Conservation (phyloP, 2,888 invertebrate genomes). For the Pheosia gnoma region DNA sequence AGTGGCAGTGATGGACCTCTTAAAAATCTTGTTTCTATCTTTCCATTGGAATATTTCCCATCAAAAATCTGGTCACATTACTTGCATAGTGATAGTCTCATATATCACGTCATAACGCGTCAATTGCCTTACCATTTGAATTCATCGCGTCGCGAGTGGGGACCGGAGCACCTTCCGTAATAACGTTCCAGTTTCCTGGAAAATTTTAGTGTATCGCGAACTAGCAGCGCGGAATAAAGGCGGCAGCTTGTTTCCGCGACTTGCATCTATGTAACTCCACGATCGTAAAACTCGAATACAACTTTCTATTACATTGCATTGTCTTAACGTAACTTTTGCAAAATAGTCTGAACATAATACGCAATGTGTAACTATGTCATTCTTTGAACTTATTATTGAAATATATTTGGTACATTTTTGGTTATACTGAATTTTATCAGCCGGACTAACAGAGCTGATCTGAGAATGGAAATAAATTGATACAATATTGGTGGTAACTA, state of each 20-base stretch:
- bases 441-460: conserved; percentile 40
- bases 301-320: conserved; percentile 15
- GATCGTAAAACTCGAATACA: background rate
- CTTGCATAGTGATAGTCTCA: conserved; percentile 55
- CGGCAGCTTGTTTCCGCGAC: conserved; percentile 36
- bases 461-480: conserved; percentile 29
- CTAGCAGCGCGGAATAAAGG: conserved; percentile 49
- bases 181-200: conserved; percentile 67
- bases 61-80: conserved; percentile 42
- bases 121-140: conserved; percentile 80
- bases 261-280: conserved; percentile 10
- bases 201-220: conserved; percentile 62
- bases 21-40: no score
- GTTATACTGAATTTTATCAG: conserved; percentile 33
- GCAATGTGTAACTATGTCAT: conserved; percentile 21
- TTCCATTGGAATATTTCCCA: conserved; percentile 7
- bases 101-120: conserved; percentile 72
- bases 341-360: background rate
- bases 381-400: background rate
- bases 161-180: conserved; percentile 60
- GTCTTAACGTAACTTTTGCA: background rate
- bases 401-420: no score
- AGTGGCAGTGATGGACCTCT: no score
- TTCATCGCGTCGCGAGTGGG: conserved; percentile 60
- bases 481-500: conserved; percentile 9